phyloP scores from a whole-genome alignment of 2,888 invertebrate genomes.

The Arge pagana region DNA sequence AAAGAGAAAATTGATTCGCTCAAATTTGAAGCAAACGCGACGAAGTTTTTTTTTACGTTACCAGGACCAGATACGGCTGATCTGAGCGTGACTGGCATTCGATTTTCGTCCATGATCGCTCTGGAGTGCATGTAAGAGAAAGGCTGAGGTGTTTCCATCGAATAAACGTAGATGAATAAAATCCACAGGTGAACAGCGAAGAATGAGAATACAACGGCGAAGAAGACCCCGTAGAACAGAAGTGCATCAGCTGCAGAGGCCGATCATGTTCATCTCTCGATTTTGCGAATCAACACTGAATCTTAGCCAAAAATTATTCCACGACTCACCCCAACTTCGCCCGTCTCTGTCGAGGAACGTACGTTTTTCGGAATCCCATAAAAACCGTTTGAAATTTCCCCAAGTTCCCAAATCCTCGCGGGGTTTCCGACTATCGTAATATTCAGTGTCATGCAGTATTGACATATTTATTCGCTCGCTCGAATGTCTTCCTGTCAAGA shows the following conservation, averaged over 20 bases:
- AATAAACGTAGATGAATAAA: constrained; percentile 36
- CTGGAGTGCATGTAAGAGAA: background rate
- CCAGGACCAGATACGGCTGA: background rate
- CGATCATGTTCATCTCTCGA: background rate
- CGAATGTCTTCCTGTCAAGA: too few species aligned
- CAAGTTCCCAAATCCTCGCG: constrained; percentile 41
- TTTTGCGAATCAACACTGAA: background rate
- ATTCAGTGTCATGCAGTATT: constrained; percentile 46
- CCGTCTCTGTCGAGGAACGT: constrained; percentile 43
- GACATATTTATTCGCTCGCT: too few species aligned
- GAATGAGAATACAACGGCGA: constrained; percentile 40
- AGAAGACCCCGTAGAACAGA: constrained; percentile 48
- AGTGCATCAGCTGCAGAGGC: constrained; percentile 36
- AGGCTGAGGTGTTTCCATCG: constrained; percentile 38
- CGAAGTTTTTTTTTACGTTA: background rate
- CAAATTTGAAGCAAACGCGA: background rate
- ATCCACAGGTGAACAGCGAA: constrained; percentile 46
- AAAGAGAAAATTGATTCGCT: too few species aligned
- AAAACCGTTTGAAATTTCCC: constrained; percentile 42
- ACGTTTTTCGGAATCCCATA: constrained; percentile 45
- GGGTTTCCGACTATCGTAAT: constrained; percentile 47
- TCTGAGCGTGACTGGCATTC: background rate
- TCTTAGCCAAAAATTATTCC: background rate
- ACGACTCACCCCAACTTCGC: constrained; percentile 35
- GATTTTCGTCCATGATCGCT: background rate